Evolutionary conservation across 2,797 vertebrate genomes (phyloP).

Genomic region (Todus mexicanus): DNA sequence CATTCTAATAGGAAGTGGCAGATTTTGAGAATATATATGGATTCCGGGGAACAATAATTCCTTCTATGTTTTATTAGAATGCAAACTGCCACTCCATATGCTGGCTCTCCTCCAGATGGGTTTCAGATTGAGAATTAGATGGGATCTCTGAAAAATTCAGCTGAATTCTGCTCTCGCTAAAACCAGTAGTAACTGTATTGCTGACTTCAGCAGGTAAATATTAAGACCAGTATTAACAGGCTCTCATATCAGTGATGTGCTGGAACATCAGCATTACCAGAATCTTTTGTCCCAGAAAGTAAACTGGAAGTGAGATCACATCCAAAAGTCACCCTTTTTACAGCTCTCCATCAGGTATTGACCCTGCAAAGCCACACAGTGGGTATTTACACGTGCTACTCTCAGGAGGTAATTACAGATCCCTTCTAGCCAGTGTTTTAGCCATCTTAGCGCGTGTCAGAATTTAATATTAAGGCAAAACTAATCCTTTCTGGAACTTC

Average conservation of each 20-base stretch:
- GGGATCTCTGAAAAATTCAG: background rate
- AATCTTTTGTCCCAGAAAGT: background rate
- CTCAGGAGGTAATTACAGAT: background rate
- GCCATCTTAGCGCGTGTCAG: background rate
- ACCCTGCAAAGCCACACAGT: background rate
- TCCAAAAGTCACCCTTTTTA: background rate
- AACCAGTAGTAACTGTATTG: background rate
- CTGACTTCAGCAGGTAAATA: background rate
- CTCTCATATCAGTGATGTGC: background rate
- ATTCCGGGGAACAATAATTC: background rate
- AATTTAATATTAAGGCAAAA: background rate
- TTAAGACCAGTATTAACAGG: background rate
- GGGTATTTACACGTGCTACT: background rate
- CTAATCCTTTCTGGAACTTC: background rate
- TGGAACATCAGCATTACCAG: background rate
- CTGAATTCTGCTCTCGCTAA: background rate
- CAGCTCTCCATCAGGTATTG: background rate
- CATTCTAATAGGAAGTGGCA: background rate
- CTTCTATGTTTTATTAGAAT: background rate
- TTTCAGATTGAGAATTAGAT: background rate
- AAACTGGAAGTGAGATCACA: background rate
- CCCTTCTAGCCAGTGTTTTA: background rate
- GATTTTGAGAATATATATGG: background rate
- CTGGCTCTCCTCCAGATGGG: background rate
- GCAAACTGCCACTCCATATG: background rate